A percentile compares a stretch with the other conserved stretches of the same genome.
Conservation (phyloP, 2,797 vertebrate genomes). For the Fistularia tabacaria region DNA sequence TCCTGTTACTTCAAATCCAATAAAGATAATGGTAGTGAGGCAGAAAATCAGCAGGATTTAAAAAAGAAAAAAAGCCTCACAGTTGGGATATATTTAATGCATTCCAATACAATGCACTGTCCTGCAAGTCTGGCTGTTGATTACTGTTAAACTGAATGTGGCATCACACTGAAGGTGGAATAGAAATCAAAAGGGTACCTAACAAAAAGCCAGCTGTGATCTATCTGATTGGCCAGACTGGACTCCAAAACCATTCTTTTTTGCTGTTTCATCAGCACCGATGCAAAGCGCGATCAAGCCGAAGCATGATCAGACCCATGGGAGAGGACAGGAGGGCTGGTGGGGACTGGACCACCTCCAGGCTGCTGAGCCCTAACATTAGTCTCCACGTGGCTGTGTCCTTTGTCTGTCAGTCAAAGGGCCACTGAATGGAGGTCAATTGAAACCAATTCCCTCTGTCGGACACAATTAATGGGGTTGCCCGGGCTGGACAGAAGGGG, state of each 20-base stretch:
- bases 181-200: conserved; percentile 10
- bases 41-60: no score
- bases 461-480: conserved; percentile 75
- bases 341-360: conserved; percentile 67
- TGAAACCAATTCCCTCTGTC: conserved; percentile 80
- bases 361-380: conserved; percentile 72
- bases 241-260: background rate
- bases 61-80: no score
- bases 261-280: conserved; percentile 53
- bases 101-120: background rate
- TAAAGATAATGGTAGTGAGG: no score
- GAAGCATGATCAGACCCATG: conserved; percentile 55
- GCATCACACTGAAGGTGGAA: conserved; percentile 10
- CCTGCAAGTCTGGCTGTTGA: no score
- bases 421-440: conserved; percentile 79
- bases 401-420: conserved; percentile 79
- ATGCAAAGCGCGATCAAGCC: conserved; percentile 65
- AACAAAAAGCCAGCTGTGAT: conserved; percentile 7
- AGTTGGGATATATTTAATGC: background rate
- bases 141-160: background rate
- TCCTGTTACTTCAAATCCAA: no score
- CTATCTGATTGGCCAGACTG: background rate
- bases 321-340: conserved; percentile 43
- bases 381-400: conserved; percentile 79
- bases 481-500: conserved; percentile 50